Evolutionary conservation across 2,797 vertebrate species (phyloP).

Genomic region (Bryconaethiops microstoma): DNA sequence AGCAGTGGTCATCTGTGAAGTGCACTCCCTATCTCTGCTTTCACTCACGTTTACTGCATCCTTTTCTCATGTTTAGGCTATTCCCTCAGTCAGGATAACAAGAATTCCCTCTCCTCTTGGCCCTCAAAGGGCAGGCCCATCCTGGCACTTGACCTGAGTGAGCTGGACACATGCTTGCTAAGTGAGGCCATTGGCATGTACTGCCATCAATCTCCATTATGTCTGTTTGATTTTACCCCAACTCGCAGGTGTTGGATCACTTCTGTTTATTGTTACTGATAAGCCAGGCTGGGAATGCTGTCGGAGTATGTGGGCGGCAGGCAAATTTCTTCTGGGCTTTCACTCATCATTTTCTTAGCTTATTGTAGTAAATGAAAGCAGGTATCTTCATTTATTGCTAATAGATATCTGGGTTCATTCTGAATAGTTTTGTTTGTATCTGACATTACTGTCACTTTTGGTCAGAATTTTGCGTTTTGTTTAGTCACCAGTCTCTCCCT

Average conservation of each 20-base stretch:
- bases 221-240: not conserved
- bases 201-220: slow-evolving; percentile 6
- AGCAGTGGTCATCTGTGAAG: slow-evolving; percentile 12
- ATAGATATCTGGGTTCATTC: no score
- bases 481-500: no score
- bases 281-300: slow-evolving; percentile 6
- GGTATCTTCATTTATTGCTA: no score
- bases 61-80: slow-evolving; percentile 4
- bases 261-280: slow-evolving; percentile 28
- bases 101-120: not conserved
- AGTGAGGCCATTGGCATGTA: not conserved
- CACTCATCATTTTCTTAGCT: not conserved
- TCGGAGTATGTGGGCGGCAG: not conserved
- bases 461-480: no score
- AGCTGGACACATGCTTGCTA: not conserved
- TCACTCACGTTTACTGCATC: slow-evolving; percentile 24
- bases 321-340: not conserved
- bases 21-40: slow-evolving; percentile 13
- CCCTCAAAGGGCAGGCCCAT: not conserved
- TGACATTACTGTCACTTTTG: no score
- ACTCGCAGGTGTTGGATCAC: not conserved
- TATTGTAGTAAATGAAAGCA: not conserved
- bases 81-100: not conserved
- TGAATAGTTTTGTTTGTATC: no score
- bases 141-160: slow-evolving; percentile 1